phyloP scores from a whole-genome alignment of 1,140 invertebrate genomes.

The Chlorops oryzae region DNA sequence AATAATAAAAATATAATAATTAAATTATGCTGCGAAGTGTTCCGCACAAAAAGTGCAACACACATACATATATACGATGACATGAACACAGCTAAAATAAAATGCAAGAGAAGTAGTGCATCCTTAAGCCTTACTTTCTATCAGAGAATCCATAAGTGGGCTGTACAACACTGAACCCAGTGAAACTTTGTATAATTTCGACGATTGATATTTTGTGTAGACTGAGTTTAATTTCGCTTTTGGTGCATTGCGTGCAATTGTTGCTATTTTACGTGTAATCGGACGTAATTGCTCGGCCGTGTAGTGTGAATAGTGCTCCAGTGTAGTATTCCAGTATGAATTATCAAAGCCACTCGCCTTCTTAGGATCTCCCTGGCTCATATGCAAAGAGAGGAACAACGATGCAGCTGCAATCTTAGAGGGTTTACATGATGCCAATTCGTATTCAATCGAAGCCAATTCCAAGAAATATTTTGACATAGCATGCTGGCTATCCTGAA shows the following conservation, averaged over 20 bases:
- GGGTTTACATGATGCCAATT: slow-evolving; percentile 71
- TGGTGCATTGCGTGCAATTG: slow-evolving; percentile 53
- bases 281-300: slow-evolving; percentile 53
- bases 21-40: too few relatives aligned
- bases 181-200: slow-evolving; percentile 57
- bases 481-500: slow-evolving; percentile 67
- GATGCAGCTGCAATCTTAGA: slow-evolving; percentile 58
- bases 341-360: slow-evolving; percentile 40
- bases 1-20: too few relatives aligned
- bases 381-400: slow-evolving; percentile 51
- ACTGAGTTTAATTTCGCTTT: slow-evolving; percentile 57
- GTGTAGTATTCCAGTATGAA: slow-evolving; percentile 55
- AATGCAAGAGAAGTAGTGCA: too few relatives aligned
- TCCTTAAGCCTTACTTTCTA: slow-evolving; percentile 14
- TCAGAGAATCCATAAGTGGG: slow-evolving; percentile 37
- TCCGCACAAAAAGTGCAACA: too few relatives aligned
- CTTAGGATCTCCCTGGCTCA: slow-evolving; percentile 47
- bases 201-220: slow-evolving; percentile 55
- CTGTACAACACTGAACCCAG: slow-evolving; percentile 54
- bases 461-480: slow-evolving; percentile 93
- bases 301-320: slow-evolving; percentile 60
- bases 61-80: too few relatives aligned
- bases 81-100: too few relatives aligned
- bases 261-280: slow-evolving; percentile 55
- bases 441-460: slow-evolving; percentile 74